Conservation (phyloP, 2,797 vertebrate species). For the Pseudochirops corinnae region DNA sequence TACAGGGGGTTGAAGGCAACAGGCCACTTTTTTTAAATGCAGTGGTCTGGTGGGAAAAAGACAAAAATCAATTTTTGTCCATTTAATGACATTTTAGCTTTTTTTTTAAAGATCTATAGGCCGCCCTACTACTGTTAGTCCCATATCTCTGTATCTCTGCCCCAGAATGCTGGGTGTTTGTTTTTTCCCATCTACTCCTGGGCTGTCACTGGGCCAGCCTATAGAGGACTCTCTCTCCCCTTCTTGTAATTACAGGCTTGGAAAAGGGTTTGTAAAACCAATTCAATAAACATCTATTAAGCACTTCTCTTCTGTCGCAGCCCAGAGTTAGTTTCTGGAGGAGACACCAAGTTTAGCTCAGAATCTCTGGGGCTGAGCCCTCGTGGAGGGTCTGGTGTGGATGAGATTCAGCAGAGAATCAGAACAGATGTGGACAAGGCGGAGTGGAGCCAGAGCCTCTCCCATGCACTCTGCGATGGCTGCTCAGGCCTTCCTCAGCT, state of each 20-base stretch:
- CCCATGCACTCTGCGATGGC: no score
- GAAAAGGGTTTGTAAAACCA: background rate
- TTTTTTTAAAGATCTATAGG: background rate
- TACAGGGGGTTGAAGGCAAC: background rate
- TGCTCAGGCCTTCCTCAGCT: no score
- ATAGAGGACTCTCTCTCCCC: background rate
- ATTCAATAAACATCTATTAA: constrained; percentile 7
- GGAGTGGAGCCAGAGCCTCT: background rate
- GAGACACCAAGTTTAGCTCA: background rate
- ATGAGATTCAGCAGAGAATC: background rate
- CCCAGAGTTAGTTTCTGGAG: background rate
- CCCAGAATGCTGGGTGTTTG: background rate
- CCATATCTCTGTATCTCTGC: background rate
- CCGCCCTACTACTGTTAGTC: background rate
- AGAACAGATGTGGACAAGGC: no score
- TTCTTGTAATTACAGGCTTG: background rate
- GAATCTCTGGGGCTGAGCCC: background rate
- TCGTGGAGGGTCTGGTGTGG: background rate
- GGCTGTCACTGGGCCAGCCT: background rate
- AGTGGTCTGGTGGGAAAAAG: background rate
- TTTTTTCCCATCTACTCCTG: background rate
- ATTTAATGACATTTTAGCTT: background rate
- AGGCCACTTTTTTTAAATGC: background rate
- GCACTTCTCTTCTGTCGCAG: background rate
- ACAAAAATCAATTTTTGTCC: background rate